Conservation (phyloP, 2,797 vertebrate species). For the Sciaenops ocellatus region DNA sequence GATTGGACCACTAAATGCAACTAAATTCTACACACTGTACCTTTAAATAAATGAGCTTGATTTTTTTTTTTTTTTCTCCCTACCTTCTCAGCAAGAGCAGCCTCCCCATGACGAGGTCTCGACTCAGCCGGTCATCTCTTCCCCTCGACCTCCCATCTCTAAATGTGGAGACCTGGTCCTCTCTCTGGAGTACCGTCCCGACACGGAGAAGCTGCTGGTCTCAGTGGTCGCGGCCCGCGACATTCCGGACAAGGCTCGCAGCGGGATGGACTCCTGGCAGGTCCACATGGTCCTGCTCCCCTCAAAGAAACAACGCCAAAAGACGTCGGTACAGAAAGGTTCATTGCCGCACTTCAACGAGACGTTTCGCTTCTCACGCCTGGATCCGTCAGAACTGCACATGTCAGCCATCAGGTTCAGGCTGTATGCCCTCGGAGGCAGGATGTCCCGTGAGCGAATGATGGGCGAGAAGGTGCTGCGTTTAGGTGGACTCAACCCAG, state of each 20-base stretch:
- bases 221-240: constrained; percentile 88
- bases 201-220: constrained; percentile 88
- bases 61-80: not conserved
- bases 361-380: constrained; percentile 89
- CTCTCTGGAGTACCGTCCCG: constrained; percentile 86
- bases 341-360: constrained; percentile 90
- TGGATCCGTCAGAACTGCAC: constrained; percentile 87
- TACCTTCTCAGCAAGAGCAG: constrained; percentile 77
- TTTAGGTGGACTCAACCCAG: constrained; percentile 84
- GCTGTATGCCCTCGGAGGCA: constrained; percentile 91
- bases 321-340: constrained; percentile 90
- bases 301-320: constrained; percentile 92
- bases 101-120: constrained; percentile 59
- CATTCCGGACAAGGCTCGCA: constrained; percentile 93
- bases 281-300: constrained; percentile 94
- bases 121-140: constrained; percentile 58
- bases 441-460: constrained; percentile 91
- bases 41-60: not conserved
- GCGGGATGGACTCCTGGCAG: constrained; percentile 93
- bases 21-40: no score
- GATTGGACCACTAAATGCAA: no score
- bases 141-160: constrained; percentile 85
- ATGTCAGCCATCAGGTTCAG: constrained; percentile 90
- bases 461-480: constrained; percentile 94
- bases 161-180: constrained; percentile 93